phyloP scores from a whole-genome alignment of 2,888 invertebrate genomes.

The Strigamia crassipes region DNA sequence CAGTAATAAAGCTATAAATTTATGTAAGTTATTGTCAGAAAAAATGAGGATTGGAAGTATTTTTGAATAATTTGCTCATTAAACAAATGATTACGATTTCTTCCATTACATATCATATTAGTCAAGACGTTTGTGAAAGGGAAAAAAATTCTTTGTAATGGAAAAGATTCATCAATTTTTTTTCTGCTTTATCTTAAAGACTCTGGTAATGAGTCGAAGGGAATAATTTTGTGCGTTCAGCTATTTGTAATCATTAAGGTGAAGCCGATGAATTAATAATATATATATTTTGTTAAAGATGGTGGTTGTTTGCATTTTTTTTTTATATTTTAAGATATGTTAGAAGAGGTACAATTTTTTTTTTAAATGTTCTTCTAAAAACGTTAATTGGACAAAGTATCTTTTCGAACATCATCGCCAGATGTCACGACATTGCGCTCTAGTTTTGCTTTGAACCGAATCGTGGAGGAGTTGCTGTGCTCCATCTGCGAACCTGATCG shows the following conservation, averaged over 20 bases:
- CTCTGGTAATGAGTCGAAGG: conserved; percentile 1
- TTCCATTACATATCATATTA: conserved; percentile 22
- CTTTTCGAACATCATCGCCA: not conserved
- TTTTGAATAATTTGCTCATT: conserved; percentile 33
- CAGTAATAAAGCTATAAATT: conserved; percentile 22
- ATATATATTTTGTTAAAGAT: not conserved
- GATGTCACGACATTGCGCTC: not conserved
- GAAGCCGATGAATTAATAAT: conserved; percentile 23
- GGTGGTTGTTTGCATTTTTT: not conserved
- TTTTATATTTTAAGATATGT: not conserved
- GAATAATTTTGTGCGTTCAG: conserved; percentile 24
- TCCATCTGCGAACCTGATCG: not conserved
- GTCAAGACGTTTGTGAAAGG: conserved; percentile 19
- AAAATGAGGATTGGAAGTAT: not conserved
- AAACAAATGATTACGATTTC: conserved; percentile 32
- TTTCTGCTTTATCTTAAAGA: not conserved
- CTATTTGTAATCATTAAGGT: conserved; percentile 29
- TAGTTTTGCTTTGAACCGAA: too few relatives aligned
- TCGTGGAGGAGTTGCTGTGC: too few relatives aligned
- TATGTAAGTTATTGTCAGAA: not conserved
- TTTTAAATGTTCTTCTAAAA: not conserved
- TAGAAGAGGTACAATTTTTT: not conserved
- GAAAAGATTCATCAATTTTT: conserved; percentile 3
- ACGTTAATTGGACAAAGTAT: not conserved
- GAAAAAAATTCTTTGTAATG: conserved; percentile 26